Evolutionary conservation across 92 coral and sea anemone species (phyloP).

Genomic region (Parazoanthus darwini): DNA sequence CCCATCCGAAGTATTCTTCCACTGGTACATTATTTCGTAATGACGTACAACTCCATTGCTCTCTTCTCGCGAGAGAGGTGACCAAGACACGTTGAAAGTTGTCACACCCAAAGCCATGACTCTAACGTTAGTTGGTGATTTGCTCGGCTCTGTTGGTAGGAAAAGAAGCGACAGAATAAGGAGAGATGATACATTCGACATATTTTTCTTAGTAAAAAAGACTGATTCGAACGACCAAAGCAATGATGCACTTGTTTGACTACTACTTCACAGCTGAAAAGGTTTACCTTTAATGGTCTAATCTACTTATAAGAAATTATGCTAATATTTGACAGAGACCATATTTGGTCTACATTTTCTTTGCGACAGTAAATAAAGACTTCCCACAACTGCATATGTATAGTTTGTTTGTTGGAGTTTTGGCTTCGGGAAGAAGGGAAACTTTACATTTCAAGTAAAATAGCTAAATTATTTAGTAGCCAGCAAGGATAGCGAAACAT

Average conservation of each 20-base stretch:
- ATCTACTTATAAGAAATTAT: background rate
- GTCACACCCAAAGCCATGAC: background rate
- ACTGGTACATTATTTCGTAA: slow-evolving; percentile 42
- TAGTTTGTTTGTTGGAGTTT: too few relatives aligned
- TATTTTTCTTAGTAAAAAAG: background rate
- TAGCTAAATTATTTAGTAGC: too few relatives aligned
- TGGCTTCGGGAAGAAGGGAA: too few relatives aligned
- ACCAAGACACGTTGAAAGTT: slow-evolving; percentile 47
- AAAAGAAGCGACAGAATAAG: background rate
- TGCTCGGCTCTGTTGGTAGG: background rate
- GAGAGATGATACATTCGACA: background rate
- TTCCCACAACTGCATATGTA: background rate
- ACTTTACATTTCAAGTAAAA: too few relatives aligned
- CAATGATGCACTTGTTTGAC: background rate
- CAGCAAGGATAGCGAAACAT: too few relatives aligned
- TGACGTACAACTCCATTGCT: slow-evolving; percentile 40
- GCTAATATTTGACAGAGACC: background rate
- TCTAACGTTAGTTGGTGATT: slow-evolving; percentile 5
- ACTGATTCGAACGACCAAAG: background rate
- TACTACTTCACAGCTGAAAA: background rate
- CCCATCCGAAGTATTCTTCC: background rate
- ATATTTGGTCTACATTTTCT: background rate
- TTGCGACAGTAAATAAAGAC: background rate
- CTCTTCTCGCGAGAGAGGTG: slow-evolving; percentile 23
- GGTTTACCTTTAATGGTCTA: background rate